Evolutionary conservation across 2,888 invertebrate genomes (phyloP), one percentile per base, ranked within the genome.

Genomic region (Cheilosia grossa): DNA sequence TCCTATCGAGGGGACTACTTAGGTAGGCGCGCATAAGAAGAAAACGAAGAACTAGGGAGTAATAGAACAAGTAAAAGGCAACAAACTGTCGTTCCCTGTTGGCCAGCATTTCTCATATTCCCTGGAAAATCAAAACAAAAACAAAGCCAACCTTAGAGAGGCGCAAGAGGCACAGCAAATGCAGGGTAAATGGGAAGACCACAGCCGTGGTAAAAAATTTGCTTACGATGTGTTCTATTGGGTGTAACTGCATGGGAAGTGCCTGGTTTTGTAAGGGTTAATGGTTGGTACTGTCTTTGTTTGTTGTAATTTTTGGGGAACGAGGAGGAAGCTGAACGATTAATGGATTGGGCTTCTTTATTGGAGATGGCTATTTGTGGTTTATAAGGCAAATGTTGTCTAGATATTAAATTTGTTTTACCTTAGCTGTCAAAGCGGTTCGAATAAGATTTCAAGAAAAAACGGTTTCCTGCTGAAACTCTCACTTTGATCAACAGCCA

Each of bases 61-160:
- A 37, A 9, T 13, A 24, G 63, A 49, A 33, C 27, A 21, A 56
- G 17, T 7, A 24, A 33, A 59, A 59, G 44, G 19, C 27, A 69
- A 49, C 58, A 42, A 40, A 19, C 66, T 77, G 59, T 59, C 42
- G 56, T 56, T 33, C n/a, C 19, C n/a, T 33, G n/a, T 9, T 72
- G 40, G 78, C n/a, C 19, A 58, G 47, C 17, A 24, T 42, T 73
- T 67, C 21, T 44, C 37, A 54, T 80, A 73, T 73, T 66, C 44
- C 30, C 53, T 33, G 54, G 54, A 54, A 78, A 82, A 78, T 56
- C 72, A 78, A 78, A 82, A 82, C 72, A 73, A 72, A 77, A 82
- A 67, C 72, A 63, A 24, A 27, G 33, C 30, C 30, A 54, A 54
- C 27, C 24, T 51, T 51, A 54, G 54, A 2, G n/a, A 15, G 13